Evolutionary conservation across 2,113 vertebrate genomes (phyloP).

Genomic region (Tamias sibiricus): DNA sequence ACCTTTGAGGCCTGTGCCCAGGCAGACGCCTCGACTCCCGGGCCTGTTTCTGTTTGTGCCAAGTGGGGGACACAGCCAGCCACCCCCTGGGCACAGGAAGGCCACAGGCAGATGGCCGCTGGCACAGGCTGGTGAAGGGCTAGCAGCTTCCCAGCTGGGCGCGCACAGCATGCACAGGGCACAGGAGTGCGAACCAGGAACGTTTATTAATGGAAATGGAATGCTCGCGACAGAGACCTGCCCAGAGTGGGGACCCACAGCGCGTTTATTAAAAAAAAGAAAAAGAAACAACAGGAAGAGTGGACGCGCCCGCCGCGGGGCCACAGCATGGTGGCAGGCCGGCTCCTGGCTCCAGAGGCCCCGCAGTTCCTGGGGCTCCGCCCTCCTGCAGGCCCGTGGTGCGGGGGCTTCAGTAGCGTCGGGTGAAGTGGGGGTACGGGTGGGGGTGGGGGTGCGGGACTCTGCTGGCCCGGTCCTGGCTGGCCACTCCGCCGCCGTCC

Average conservation of each 20-base stretch:
- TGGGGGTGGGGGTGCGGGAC: conserved; percentile 59
- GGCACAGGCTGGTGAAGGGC: no score
- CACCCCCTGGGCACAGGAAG: no score
- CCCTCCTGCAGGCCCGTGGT: background rate
- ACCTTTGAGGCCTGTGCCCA: no score
- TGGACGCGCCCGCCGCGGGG: fast-evolving
- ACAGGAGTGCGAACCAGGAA: background rate
- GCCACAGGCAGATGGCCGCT: no score
- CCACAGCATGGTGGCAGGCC: background rate
- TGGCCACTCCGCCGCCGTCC: conserved; percentile 89
- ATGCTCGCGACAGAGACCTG: conserved; percentile 85
- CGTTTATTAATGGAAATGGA: conserved; percentile 85
- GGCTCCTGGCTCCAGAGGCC: background rate
- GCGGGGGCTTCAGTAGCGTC: conserved; percentile 81
- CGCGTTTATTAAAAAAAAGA: conserved; percentile 66
- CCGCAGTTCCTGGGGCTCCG: background rate
- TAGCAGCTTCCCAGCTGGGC: no score
- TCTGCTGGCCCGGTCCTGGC: conserved; percentile 82
- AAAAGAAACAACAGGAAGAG: no score
- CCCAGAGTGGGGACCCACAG: conserved; percentile 71
- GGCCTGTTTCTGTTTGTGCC: no score
- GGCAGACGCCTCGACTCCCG: no score
- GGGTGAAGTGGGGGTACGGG: conserved; percentile 76
- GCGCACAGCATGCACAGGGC: background rate
- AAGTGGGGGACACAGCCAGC: no score